Evolutionary conservation across 2,888 invertebrate species (phyloP), one percentile per base, ranked within the genome.

Genomic region (Tetheella fluctuosa): DNA sequence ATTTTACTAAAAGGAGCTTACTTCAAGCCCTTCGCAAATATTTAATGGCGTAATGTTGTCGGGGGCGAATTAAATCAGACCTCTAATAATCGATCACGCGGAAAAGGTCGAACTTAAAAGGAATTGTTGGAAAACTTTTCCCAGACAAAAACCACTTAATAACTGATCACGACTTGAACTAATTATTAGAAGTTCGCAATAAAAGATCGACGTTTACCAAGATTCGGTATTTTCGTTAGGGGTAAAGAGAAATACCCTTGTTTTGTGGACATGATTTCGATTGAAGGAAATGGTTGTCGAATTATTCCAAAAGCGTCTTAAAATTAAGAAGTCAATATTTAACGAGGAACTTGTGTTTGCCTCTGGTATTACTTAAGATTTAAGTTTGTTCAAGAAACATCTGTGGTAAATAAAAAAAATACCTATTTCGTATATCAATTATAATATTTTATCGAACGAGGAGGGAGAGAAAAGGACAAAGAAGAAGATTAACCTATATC

Each of bases 1-100:
- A 52, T 61, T 59, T 52, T 52, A 57, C 56, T 48, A 30, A 37
- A 59, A 64, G 13, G 34, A 37, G 55, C 37, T 63, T 58, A 37
- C 52, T 62, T 62, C 54, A 59, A 64, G 58, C 63, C 63, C 63
- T 70, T 60, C 25, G 28, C 59, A 70, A 70, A 70, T 71, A 72
- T 72, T 73, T 71, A 74, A 74, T 73, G 65, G 63, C 60, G 59
- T 65, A 69, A 65, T 62, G 57, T 62, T 65, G 48, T 57, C 48
- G 61, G 62, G 58, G 56, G 59, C 67, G 61, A 63, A 65, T 71
- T 67, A 63, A 71, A 63, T 57, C 66, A 74, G 69, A 64, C 71
- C 68, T 74, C 65, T 60, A 75, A 73, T 74, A 79, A 79, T 77
- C 80, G 80, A 85, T 85, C 77, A 79, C 57, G 64, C 74, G 74